These are phyloP conservation scores for Chamaedrilus cognettii DNA, from an alignment of 2,888 invertebrate species.

Conservation along the genomic window DNA sequence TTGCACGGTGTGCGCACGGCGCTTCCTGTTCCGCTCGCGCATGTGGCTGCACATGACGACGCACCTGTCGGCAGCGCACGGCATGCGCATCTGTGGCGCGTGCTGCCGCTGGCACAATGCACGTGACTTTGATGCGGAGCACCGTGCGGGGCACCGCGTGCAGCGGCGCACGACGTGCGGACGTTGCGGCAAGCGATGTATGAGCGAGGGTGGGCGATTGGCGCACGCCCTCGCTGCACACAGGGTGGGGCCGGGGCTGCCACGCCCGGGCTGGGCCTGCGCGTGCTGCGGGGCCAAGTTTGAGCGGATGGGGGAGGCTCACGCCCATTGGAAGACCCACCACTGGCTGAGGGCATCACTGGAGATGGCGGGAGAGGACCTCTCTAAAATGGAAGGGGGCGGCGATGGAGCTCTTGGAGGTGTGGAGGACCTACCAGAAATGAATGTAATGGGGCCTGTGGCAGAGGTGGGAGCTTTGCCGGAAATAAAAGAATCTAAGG, in stretches of 20 bases:
- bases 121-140: not conserved
- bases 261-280: not conserved
- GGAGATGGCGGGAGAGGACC: no score
- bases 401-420: no score
- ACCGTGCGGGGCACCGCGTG: not conserved
- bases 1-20: constrained; percentile 1
- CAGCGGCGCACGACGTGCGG: not conserved
- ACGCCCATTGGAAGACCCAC: not conserved
- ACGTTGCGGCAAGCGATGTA: not conserved
- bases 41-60: not conserved
- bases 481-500: no score
- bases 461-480: no score
- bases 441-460: no score
- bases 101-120: not conserved
- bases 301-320: not conserved
- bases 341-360: no score
- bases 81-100: not conserved
- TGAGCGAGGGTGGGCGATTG: not conserved
- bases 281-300: not conserved
- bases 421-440: no score
- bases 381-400: no score
- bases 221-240: not conserved
- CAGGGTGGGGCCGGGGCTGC: not conserved
- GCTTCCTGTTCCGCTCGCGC: not conserved
- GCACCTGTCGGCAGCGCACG: not conserved